Evolutionary conservation across 2,888 invertebrate species (phyloP).

Genomic region (Empis stercorea): DNA sequence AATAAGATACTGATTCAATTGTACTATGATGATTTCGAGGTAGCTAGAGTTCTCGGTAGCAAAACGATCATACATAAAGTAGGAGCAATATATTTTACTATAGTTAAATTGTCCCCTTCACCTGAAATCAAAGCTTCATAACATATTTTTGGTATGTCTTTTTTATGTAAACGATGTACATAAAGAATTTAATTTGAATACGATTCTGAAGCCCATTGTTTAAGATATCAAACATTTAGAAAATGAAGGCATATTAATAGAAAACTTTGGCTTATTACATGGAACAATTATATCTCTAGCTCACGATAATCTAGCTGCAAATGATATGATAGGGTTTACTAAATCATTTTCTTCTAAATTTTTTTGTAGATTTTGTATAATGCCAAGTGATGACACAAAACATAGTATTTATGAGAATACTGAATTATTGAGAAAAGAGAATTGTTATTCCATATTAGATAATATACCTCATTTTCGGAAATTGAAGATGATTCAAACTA

Average conservation of each 20-base stretch:
- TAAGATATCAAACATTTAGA: background rate
- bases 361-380: conserved; percentile 1
- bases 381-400: conserved; percentile 1
- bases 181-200: background rate
- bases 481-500: no score
- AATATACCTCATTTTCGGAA: no score
- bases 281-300: background rate
- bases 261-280: background rate
- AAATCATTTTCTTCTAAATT: background rate
- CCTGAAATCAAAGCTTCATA: background rate
- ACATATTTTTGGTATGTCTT: conserved; percentile 1
- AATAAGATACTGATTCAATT: no score
- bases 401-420: no score
- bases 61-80: conserved; percentile 1
- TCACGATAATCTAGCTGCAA: conserved; percentile 1
- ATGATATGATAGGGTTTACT: no score
- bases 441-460: no score
- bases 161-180: conserved; percentile 3
- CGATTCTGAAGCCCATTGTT: background rate
- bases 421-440: no score
- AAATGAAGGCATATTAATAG: conserved; percentile 1
- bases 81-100: conserved; percentile 1
- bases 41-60: background rate
- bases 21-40: no score
- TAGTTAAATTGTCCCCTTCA: background rate